A percentile compares a stretch with the other conserved stretches of the same genome.
Conservation (phyloP, 1,140 invertebrate species). For the Drosophila willistoni region DNA sequence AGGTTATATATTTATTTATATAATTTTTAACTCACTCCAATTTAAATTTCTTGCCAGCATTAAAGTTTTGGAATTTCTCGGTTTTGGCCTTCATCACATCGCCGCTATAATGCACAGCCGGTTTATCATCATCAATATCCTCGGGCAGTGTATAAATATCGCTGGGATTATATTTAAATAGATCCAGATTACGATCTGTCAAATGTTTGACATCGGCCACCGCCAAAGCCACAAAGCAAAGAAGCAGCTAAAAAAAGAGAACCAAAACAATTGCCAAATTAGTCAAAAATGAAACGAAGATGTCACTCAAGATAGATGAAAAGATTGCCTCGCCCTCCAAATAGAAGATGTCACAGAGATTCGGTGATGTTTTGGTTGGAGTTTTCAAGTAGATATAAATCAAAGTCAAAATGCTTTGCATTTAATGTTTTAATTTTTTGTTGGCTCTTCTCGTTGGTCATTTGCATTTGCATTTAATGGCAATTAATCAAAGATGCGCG, state of each 20-base stretch:
- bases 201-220: constrained; percentile 74
- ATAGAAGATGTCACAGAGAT: background rate
- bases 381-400: constrained; percentile 28
- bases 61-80: constrained; percentile 70
- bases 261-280: background rate
- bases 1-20: too few species aligned
- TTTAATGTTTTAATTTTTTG: constrained; percentile 36
- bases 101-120: constrained; percentile 71
- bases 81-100: constrained; percentile 81
- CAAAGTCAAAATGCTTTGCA: constrained; percentile 28
- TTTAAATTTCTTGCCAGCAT: constrained; percentile 80
- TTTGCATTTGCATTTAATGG: constrained; percentile 39
- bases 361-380: background rate
- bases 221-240: constrained; percentile 64
- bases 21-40: constrained; percentile 64
- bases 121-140: constrained; percentile 82
- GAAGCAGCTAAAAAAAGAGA: constrained; percentile 49
- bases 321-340: constrained; percentile 6
- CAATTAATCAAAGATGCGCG: constrained; percentile 73
- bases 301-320: background rate
- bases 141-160: constrained; percentile 79
- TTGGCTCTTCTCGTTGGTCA: background rate
- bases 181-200: constrained; percentile 73
- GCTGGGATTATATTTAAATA: constrained; percentile 81
- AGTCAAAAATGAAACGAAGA: constrained; percentile 11